Percentiles rank a stretch among this genome's conserved stretches.
Conservation (phyloP, 2,888 invertebrate species). For the Drosophila pegasa region DNA sequence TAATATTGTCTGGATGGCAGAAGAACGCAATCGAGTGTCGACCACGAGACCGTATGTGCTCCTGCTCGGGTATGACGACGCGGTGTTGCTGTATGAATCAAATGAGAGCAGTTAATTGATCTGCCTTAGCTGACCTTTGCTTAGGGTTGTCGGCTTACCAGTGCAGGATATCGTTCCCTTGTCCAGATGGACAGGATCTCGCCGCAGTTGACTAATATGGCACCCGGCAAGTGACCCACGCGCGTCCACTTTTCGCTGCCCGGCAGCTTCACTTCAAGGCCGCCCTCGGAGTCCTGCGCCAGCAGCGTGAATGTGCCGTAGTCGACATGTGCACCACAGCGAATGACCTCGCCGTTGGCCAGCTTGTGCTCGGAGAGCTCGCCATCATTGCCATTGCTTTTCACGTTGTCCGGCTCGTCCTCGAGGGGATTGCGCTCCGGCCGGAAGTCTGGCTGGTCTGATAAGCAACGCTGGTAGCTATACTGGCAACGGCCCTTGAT, state of each 20-base stretch:
- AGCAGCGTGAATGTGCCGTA: constrained; percentile 91
- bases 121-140: not conserved
- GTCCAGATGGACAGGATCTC: constrained; percentile 92
- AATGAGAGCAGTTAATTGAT: not conserved
- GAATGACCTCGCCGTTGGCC: constrained; percentile 85
- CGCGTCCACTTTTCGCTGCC: constrained; percentile 89
- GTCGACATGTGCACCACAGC: constrained; percentile 91
- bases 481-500: constrained; percentile 84
- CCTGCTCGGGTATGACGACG: constrained; percentile 89
- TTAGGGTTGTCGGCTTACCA: constrained; percentile 84
- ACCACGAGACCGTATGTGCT: constrained; percentile 87
- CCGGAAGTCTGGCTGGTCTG: constrained; percentile 83
- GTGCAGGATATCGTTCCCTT: constrained; percentile 88
- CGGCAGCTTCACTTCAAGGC: constrained; percentile 88
- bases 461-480: constrained; percentile 84
- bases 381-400: constrained; percentile 45
- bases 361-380: constrained; percentile 81
- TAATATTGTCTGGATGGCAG: constrained; percentile 88
- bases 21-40: constrained; percentile 92
- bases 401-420: constrained; percentile 65
- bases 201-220: constrained; percentile 91
- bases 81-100: constrained; percentile 87
- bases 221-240: constrained; percentile 91
- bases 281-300: constrained; percentile 91
- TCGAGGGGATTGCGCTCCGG: constrained; percentile 83